Evolutionary conservation across 2,797 vertebrate genomes (phyloP).

Genomic region (Sphenodon punctatus): DNA sequence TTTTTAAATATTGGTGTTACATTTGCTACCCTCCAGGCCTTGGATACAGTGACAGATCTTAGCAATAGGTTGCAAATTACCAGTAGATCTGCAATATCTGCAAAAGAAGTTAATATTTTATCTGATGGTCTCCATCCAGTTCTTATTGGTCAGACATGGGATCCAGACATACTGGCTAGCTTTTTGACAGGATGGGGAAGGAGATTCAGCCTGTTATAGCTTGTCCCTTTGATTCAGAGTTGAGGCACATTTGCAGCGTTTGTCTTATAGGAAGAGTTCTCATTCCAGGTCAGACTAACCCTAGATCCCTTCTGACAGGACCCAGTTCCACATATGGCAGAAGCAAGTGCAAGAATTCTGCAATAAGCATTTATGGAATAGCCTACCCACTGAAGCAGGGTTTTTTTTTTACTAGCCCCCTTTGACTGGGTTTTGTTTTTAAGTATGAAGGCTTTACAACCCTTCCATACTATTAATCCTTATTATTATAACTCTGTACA

Average conservation of each 20-base stretch:
- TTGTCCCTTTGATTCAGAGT: background rate
- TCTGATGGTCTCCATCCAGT: background rate
- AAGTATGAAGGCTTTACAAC: background rate
- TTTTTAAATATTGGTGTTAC: too few species aligned
- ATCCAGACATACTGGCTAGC: too few species aligned
- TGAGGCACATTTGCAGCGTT: background rate
- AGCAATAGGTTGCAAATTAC: too few species aligned
- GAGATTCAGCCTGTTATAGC: background rate
- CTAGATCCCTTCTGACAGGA: background rate
- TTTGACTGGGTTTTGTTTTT: background rate
- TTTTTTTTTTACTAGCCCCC: background rate
- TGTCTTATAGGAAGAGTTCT: background rate
- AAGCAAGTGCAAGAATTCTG: background rate
- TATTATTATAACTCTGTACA: background rate
- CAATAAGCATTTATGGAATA: background rate
- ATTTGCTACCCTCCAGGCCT: too few species aligned
- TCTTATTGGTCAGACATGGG: too few species aligned
- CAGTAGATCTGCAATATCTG: too few species aligned
- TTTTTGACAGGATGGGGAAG: background rate
- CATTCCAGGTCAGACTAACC: background rate
- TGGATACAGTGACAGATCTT: too few species aligned
- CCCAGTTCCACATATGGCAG: background rate
- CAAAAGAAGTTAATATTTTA: background rate
- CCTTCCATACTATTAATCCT: too few species aligned
- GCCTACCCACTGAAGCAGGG: background rate